phyloP scores from a whole-genome alignment of 2,888 invertebrate genomes.

The Piscicola geometra region DNA sequence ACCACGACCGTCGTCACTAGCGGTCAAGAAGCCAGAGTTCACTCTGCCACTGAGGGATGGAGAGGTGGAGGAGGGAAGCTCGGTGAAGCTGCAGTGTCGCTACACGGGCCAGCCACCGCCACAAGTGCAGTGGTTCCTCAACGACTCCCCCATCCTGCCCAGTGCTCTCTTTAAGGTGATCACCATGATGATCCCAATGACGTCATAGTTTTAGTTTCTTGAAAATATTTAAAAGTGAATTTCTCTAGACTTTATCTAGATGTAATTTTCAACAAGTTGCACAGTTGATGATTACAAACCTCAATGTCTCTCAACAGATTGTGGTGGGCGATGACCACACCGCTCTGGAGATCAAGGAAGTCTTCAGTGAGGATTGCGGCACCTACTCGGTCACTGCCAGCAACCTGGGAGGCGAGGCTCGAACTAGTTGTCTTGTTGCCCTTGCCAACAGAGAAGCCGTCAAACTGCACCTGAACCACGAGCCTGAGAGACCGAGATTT shows the following conservation, averaged over 20 bases:
- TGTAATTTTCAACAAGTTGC: not conserved
- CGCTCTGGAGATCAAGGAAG: slow-evolving; percentile 68
- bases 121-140: slow-evolving; percentile 57
- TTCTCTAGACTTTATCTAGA: not conserved
- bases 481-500: slow-evolving; percentile 55
- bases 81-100: slow-evolving; percentile 50
- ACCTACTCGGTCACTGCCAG: slow-evolving; percentile 67
- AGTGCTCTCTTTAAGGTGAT: slow-evolving; percentile 48
- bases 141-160: slow-evolving; percentile 52
- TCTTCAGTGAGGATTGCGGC: slow-evolving; percentile 73
- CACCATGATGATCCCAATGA: too few species aligned
- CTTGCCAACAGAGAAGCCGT: slow-evolving; percentile 50
- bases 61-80: slow-evolving; percentile 50
- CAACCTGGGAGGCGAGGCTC: slow-evolving; percentile 68
- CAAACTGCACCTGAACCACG: not conserved
- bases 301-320: slow-evolving; percentile 54
- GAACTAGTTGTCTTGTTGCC: slow-evolving; percentile 57
- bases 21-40: slow-evolving; percentile 58
- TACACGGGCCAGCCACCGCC: slow-evolving; percentile 55
- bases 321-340: slow-evolving; percentile 61
- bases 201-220: too few species aligned
- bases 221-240: too few species aligned
- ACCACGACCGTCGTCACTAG: too few species aligned
- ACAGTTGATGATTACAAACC: not conserved
- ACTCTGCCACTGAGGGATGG: slow-evolving; percentile 49